Evolutionary conservation across 1,140 invertebrate genomes (phyloP), one percentile per base, ranked within the genome.

Genomic region (Mercenaria mercenaria): DNA sequence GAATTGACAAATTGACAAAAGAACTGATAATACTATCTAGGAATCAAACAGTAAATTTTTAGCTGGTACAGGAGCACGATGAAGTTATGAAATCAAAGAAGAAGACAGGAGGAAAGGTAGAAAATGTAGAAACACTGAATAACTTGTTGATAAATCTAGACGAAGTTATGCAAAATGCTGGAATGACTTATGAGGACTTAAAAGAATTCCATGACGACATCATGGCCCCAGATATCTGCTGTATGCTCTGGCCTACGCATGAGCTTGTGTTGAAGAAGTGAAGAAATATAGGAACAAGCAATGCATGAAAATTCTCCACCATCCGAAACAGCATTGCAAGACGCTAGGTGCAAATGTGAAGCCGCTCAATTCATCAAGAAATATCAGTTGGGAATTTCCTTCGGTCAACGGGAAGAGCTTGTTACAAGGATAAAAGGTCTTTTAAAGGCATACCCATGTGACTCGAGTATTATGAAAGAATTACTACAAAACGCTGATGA

Each of bases 401-500:
- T 95, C 90, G 94, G 94, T 0, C 94, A 94, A 84, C 89, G 90
- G 64, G 94, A 95, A 84, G 85, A 91, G n/a, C 88, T 95, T 23
- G 92, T 93, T 11, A 93, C 90, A 39, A 79, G 94, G 20, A 89
- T 95, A 41, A 92, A 91, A 64, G 69, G 92, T n/a, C 93, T 95
- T 67, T 69, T 95, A 47, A 52, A 74, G 23, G 91, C 92, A 32
- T 95, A 95, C 69, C 93, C 94, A 18, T 93, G 91, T 82, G 94
- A 94, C 59, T 64, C 83, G 1, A 91, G 90, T 39, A 56, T 94
- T 23, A 76, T 93, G 39, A 93, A 95, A 84, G 94, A 95, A 69
- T 88, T 95, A 20, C 47, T 95, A 1, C 94, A 95, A 79, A 95
- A 98, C 91, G 93, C 95, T 34, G 95, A 95, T 90, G 95, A 95